Conservation (phyloP, 2,888 invertebrate genomes). For the Nemapogon koenigi region DNA sequence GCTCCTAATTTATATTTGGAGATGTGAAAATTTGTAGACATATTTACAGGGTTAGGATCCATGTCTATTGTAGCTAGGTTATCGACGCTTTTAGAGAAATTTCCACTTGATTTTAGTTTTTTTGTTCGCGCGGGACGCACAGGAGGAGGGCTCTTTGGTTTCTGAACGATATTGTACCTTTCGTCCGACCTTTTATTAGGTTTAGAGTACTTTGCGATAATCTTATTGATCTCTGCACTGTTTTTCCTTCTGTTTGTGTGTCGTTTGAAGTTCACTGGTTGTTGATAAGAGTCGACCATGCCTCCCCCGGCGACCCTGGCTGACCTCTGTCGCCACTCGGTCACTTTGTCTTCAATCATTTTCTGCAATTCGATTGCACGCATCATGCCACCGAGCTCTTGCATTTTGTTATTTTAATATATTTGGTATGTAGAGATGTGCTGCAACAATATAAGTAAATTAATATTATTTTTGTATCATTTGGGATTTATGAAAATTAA, state of each 20-base stretch:
- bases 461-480: too few species aligned
- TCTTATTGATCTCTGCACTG: conserved; percentile 60
- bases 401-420: conserved; percentile 31
- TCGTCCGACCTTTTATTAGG: conserved; percentile 42
- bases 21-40: conserved; percentile 27
- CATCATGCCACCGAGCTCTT: conserved; percentile 56
- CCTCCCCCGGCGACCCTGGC: conserved; percentile 46
- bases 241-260: conserved; percentile 58
- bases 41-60: conserved; percentile 28
- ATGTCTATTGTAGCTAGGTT: conserved; percentile 43
- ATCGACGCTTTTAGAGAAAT: conserved; percentile 49
- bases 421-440: conserved; percentile 14
- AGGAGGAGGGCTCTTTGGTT: conserved; percentile 26
- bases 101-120: conserved; percentile 27
- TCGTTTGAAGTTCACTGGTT: conserved; percentile 56
- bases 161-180: conserved; percentile 26
- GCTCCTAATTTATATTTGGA: conserved; percentile 38
- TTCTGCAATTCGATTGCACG: conserved; percentile 56
- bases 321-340: conserved; percentile 61
- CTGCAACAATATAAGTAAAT: too few species aligned
- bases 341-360: conserved; percentile 58
- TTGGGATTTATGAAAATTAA: too few species aligned
- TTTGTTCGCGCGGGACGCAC: conserved; percentile 38
- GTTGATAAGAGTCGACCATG: conserved; percentile 58
- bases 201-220: conserved; percentile 59